Base-by-base conservation (phyloP, 2,113 vertebrate species). In the Mellivora capensis region DNA sequence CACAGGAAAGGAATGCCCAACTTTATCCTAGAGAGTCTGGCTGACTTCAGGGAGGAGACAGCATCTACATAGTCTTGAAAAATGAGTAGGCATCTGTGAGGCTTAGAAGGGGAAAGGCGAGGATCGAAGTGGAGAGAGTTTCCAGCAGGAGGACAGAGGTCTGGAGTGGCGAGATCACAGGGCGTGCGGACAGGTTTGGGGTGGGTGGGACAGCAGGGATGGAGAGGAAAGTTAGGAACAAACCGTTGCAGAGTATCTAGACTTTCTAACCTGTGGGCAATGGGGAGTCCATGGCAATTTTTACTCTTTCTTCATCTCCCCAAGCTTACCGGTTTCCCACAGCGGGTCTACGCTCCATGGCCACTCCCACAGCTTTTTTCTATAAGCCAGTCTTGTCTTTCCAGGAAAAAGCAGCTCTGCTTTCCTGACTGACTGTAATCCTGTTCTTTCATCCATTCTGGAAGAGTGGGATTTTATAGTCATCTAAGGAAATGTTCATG, bases 321-420 rank as follows among this genome's bases (percentile, higher is more conserved):
- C 4, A 74, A 44, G 59, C 47, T 4, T 2, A 18, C 79, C 34
- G 71, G 17, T 49, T 95, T 80, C 82, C 47, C 79, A 87, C 34
- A 11, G 90, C 11, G 74, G 82, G 52, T 80, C 37, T 39, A 42
- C 1, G 47, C 29, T 25, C 6, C 18, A 0, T 1, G 34, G 74
- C 27, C 12, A 49, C 49, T 81, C 54, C 67, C 34, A 79, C 17
- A 18, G 71, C 4, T 37, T 64, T 84, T 90, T 90, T 94, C 81
- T 49, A 17, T 47, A 85, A 61, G 62, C 49, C 49, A 87, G 87
- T 84, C 82, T 90, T 67, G 83, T 93, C 97, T 98, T 97, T 97
- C 94, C 76, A 97, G 93, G 96, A 97, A 97, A 96, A 93, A 96
- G 84, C 96, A 97, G 95, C 96, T 76, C 71, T 93, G 84, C 37